A percentile compares a stretch with the other conserved stretches of the same genome.
Conservation (phyloP, 2,888 invertebrate species). For the Heliconius charithonia region DNA sequence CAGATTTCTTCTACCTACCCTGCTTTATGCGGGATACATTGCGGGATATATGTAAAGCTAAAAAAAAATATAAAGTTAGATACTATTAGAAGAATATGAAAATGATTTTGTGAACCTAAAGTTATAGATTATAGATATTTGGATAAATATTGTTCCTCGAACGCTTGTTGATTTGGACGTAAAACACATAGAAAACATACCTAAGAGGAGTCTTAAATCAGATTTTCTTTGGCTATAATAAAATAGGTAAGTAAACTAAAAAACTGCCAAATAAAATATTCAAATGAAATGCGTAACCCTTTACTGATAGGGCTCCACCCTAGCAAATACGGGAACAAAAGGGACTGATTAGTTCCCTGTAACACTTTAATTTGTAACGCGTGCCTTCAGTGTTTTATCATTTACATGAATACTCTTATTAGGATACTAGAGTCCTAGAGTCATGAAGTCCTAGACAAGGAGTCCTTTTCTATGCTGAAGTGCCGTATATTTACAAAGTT, state of each 20-base stretch:
- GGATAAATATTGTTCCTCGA: too few relatives aligned
- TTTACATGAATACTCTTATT: conserved; percentile 10
- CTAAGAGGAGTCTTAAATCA: not conserved
- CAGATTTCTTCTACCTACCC: too few relatives aligned
- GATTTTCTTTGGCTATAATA: not conserved
- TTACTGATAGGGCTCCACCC: conserved; percentile 25
- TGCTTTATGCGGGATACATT: too few relatives aligned
- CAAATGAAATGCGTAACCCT: conserved; percentile 26
- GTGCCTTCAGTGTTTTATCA: conserved; percentile 29
- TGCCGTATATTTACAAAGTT: not conserved
- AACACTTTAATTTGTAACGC: conserved; percentile 32
- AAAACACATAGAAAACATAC: too few relatives aligned
- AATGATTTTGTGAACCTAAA: too few relatives aligned
- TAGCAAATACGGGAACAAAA: conserved; percentile 29
- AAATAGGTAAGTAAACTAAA: not conserved
- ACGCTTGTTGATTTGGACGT: not conserved
- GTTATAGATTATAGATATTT: too few relatives aligned
- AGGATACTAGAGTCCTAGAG: not conserved
- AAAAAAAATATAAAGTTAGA: too few relatives aligned
- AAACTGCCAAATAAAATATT: conserved; percentile 21
- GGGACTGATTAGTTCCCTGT: conserved; percentile 28
- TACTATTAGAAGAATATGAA: too few relatives aligned
- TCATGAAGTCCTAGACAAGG: not conserved
- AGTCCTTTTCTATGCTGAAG: not conserved
- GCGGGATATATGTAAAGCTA: too few relatives aligned